Evolutionary conservation across 1,140 invertebrate species (phyloP).

Genomic region (Spodoptera frugiperda): DNA sequence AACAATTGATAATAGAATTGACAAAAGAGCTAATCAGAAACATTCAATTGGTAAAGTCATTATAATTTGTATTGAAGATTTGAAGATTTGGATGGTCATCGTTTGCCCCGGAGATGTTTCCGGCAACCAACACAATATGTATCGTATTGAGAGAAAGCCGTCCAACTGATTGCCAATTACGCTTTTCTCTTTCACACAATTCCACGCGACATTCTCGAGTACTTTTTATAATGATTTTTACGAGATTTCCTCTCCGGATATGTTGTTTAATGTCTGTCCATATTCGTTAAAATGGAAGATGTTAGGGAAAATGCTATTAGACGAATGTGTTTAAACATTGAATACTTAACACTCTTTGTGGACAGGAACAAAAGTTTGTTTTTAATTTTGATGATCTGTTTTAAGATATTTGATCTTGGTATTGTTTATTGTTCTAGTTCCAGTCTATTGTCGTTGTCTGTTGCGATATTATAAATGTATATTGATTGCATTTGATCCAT

Average conservation of each 20-base stretch:
- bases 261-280: conserved; percentile 30
- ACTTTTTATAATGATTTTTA: conserved; percentile 38
- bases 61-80: conserved; percentile 32
- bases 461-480: neutral
- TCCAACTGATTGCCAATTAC: conserved; percentile 42
- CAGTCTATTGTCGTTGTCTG: neutral
- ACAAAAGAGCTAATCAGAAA: conserved; percentile 41
- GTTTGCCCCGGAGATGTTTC: conserved; percentile 23
- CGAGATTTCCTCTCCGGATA: conserved; percentile 18
- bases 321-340: too few relatives aligned
- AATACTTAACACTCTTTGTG: too few relatives aligned
- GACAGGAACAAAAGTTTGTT: too few relatives aligned
- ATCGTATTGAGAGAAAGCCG: conserved; percentile 39
- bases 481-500: conserved; percentile 6
- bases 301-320: neutral
- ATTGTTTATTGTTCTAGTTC: too few relatives aligned
- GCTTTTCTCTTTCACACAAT: conserved; percentile 39
- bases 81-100: conserved; percentile 37
- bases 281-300: conserved; percentile 24
- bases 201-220: conserved; percentile 42
- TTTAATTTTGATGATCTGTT: too few relatives aligned
- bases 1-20: conserved; percentile 25
- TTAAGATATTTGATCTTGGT: too few relatives aligned
- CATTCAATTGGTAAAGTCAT: conserved; percentile 30
- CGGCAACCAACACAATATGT: conserved; percentile 36